phyloP scores from a whole-genome alignment of 2,797 vertebrate species.

The Rhinophrynus dorsalis region DNA sequence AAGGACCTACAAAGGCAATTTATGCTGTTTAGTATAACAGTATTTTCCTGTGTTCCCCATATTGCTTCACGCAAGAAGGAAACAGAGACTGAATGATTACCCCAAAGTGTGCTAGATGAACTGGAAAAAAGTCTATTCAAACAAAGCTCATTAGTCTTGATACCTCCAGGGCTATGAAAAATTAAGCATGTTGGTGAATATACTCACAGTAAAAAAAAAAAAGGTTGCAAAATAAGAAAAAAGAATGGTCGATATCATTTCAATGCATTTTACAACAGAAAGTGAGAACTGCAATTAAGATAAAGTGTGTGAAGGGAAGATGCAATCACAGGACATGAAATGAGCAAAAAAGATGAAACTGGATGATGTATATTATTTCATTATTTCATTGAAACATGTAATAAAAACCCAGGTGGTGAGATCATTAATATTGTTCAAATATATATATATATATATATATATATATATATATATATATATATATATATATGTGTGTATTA shows the following conservation, averaged over 20 bases:
- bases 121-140: constrained; percentile 87
- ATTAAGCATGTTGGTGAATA: constrained; percentile 80
- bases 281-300: constrained; percentile 71
- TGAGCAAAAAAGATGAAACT: no score
- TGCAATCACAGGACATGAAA: no score
- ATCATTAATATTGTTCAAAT: no score
- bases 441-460: no score
- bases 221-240: constrained; percentile 65
- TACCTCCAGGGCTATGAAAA: constrained; percentile 84
- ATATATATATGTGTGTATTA: no score
- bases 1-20: constrained; percentile 45
- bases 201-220: constrained; percentile 73
- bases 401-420: no score
- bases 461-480: no score
- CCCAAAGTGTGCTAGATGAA: constrained; percentile 86
- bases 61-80: constrained; percentile 73
- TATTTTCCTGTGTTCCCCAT: constrained; percentile 75
- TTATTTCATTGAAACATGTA: no score
- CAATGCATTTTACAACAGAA: constrained; percentile 71
- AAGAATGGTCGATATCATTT: constrained; percentile 68
- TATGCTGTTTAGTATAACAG: constrained; percentile 64
- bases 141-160: constrained; percentile 86
- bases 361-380: no score
- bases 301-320: no score
- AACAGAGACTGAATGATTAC: constrained; percentile 84